Conservation (phyloP, 2,888 invertebrate species). For the Caenorhabditis angaria region DNA sequence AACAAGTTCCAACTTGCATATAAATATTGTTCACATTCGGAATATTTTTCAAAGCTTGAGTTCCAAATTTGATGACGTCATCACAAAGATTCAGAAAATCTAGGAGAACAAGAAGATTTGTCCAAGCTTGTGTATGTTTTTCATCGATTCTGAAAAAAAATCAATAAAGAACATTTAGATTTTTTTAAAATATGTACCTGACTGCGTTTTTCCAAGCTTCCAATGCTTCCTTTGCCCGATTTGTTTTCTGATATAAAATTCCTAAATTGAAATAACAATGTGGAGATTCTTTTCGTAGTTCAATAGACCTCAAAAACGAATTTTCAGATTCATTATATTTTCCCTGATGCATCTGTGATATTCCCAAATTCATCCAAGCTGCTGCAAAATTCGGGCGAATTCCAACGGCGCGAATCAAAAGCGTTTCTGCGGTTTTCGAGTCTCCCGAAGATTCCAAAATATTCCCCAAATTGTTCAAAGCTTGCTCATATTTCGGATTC, state of each 20-base stretch:
- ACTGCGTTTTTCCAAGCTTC: conserved; percentile 86
- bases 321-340: conserved; percentile 78
- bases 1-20: conserved; percentile 87
- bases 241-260: conserved; percentile 86
- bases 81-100: conserved; percentile 77
- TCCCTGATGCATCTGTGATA: conserved; percentile 81
- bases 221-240: conserved; percentile 81
- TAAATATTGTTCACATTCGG: conserved; percentile 83
- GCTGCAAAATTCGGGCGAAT: conserved; percentile 84
- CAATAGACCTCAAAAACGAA: conserved; percentile 84
- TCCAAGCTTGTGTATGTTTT: conserved; percentile 87
- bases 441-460: conserved; percentile 74
- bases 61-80: conserved; percentile 81
- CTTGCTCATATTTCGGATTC: conserved; percentile 86
- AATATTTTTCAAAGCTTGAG: conserved; percentile 80
- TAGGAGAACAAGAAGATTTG: conserved; percentile 84
- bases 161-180: not conserved
- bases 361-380: conserved; percentile 98
- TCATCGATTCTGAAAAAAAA: conserved; percentile 75
- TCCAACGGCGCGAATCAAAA: conserved; percentile 36
- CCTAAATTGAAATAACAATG: conserved; percentile 95
- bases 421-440: conserved; percentile 38
- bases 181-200: conserved; percentile 73
- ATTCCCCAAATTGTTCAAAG: conserved; percentile 92
- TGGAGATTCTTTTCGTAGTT: conserved; percentile 83